Base-by-base conservation (phyloP, 2,888 invertebrate genomes). In the Tuberolachnus salignus region DNA sequence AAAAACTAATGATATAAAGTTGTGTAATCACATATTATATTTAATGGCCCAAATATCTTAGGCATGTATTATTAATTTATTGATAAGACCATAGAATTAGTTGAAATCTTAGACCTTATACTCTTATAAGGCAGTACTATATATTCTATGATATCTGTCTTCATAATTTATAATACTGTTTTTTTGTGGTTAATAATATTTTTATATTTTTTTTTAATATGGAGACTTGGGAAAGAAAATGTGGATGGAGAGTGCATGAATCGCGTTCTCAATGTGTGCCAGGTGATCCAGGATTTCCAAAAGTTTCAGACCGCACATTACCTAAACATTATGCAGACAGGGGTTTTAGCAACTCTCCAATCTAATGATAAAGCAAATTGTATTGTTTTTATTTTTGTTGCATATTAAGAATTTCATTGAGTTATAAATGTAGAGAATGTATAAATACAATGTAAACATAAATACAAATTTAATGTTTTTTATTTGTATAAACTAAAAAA, bases 211-310 rank as follows among this genome's bases (percentile, higher is more conserved):
- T 66, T 80, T 80, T n/a, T n/a, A n/a, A 51, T 73, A 81, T 82
- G 10, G 81, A 92, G 92, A 90, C 92, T 85, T 95, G 94, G 95
- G 91, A 91, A 0, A 89, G 89, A 81, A 90, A 90, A 84, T 89
- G 91, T 80, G 93, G 94, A 64, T 92, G 92, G 91, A 88, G 89
- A 86, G 87, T 92, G 0, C 83, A 88, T 53, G 83, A 82, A 14
- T 88, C 89, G 0, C 89, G 91, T 81, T 84, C 84, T 9, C 87
- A 88, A 80, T 87, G 90, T 21, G 85, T 89, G 80, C 92, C 92
- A 53, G 92, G 92, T 3, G 92, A 93, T 84, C 88, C 89, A 78
- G 90, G 87, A 0, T 94, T 88, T 84, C 93, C 94, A 0, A 88
- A 86, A 83, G 84, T 87, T 71, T 89, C 90, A 11, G 88, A 90